These are phyloP conservation scores for Alectura lathami DNA, from an alignment of 2,113 vertebrate species.

Conservation along the genomic window DNA sequence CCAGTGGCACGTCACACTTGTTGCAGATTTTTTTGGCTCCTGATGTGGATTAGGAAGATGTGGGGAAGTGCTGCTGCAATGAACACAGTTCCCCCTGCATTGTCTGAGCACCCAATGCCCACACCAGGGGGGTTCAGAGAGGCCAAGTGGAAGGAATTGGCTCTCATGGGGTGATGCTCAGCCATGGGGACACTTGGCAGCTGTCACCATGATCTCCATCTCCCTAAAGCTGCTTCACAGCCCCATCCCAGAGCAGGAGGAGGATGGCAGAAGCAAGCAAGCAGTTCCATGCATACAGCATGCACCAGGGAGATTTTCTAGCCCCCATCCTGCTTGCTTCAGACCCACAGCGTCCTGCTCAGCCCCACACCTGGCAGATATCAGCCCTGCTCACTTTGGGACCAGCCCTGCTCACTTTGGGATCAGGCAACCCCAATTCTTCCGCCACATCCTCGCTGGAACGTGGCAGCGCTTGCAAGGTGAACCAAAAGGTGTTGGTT, in stretches of 20 bases:
- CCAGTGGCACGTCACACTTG: background rate
- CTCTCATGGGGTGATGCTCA: background rate
- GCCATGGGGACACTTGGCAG: background rate
- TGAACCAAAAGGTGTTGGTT: background rate
- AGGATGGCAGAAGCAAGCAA: background rate
- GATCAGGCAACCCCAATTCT: background rate
- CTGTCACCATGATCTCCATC: background rate
- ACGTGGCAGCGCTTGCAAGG: fast-evolving
- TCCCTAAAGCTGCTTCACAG: background rate
- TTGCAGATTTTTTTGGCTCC: background rate
- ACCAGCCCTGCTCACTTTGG: background rate
- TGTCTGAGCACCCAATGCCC: background rate
- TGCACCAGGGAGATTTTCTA: background rate
- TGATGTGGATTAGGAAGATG: background rate
- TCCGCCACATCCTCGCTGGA: background rate
- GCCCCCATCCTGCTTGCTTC: fast-evolving
- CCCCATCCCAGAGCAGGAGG: background rate
- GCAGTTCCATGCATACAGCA: no score
- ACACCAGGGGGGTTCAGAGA: background rate
- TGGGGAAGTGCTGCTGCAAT: background rate
- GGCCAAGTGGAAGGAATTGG: background rate
- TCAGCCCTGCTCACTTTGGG: background rate
- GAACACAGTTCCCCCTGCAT: background rate
- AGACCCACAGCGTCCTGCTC: background rate
- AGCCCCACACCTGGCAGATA: background rate